Conservation (phyloP, 1,140 invertebrate genomes). For the Brachionus rubens region DNA sequence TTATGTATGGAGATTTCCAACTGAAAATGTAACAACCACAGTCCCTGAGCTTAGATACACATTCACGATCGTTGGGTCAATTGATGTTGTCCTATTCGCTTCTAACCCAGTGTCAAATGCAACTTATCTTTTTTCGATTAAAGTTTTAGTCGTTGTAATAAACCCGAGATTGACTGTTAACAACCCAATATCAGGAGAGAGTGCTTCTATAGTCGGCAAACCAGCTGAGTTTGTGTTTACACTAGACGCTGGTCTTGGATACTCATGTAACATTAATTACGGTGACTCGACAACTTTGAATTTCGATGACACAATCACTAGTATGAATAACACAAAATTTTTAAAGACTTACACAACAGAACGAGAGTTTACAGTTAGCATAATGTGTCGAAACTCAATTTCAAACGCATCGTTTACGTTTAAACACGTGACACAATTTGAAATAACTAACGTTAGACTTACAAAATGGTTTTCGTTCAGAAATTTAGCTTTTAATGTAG, state of each 20-base stretch:
- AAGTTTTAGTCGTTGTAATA: neutral
- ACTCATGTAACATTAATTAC: conserved; percentile 17
- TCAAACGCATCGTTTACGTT: neutral
- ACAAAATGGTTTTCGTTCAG: conserved; percentile 8
- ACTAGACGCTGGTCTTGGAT: neutral
- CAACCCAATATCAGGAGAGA: neutral
- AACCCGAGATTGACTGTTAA: neutral
- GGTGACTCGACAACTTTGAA: neutral
- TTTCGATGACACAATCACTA: conserved; percentile 14
- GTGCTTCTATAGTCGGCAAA: conserved; percentile 14
- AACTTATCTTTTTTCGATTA: neutral
- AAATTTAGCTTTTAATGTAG: neutral
- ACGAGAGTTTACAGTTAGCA: neutral
- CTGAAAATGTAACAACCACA: neutral
- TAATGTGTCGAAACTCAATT: neutral
- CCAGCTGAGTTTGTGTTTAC: conserved; percentile 23
- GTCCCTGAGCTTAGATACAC: neutral
- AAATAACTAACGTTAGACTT: neutral
- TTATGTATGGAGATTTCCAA: neutral
- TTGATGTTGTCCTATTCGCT: neutral
- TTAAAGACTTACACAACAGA: neutral
- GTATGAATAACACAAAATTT: conserved; percentile 7
- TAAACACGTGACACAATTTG: neutral
- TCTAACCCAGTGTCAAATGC: conserved; percentile 18
- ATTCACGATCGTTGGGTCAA: neutral